These are phyloP conservation scores for Platanista minor DNA, from an alignment of 2,113 vertebrate genomes.

Conservation along the genomic window DNA sequence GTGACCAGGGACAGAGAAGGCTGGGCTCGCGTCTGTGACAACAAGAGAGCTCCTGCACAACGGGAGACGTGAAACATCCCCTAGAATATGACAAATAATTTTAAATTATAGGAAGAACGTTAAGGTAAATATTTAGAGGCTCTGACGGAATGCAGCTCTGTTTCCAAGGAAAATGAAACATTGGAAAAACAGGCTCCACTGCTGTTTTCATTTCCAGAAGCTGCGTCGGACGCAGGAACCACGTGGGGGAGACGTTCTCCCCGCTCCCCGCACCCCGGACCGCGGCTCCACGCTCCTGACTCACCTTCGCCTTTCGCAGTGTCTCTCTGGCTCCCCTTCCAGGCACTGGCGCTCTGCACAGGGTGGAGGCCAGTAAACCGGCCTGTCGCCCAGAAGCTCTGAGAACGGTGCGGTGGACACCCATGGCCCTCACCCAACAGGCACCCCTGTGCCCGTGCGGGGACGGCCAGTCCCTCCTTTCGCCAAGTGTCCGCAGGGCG, in stretches of 20 bases:
- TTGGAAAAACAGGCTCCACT: not conserved
- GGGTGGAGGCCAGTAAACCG: too few relatives aligned
- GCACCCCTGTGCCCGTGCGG: not conserved
- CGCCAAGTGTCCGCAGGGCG: not conserved
- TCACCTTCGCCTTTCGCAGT: not conserved
- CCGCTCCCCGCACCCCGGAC: accelerated
- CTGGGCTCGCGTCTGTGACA: not conserved
- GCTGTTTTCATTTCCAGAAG: not conserved
- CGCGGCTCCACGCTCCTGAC: accelerated
- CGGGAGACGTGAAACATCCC: not conserved
- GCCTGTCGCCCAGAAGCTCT: not conserved
- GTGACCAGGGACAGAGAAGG: not conserved
- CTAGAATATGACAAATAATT: not conserved
- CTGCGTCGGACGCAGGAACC: not conserved
- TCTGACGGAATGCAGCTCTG: constrained; percentile 19
- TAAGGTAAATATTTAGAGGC: constrained; percentile 2
- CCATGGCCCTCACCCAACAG: accelerated
- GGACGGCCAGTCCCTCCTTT: not conserved
- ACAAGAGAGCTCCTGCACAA: not conserved
- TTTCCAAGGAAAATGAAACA: not conserved
- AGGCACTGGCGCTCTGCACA: not conserved
- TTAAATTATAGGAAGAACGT: not conserved
- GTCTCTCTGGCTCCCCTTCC: not conserved
- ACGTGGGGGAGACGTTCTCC: accelerated
- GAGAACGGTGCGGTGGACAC: not conserved